A percentile compares a stretch with the other conserved stretches of the same genome.
Conservation (phyloP, 2,113 vertebrate species). For the Trochalopteron elliotii region DNA sequence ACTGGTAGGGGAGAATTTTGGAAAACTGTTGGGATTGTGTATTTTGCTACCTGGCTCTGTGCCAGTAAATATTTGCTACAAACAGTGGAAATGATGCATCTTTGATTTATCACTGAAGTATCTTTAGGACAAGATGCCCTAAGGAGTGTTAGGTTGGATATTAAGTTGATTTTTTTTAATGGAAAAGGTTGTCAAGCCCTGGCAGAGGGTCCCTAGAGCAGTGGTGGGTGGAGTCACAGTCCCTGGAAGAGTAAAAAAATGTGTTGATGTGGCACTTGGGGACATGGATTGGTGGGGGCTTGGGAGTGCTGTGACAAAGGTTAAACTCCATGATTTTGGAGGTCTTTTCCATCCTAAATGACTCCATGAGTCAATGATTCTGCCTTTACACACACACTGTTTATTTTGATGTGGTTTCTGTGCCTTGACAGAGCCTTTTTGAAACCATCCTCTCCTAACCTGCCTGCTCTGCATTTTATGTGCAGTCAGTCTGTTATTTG, state of each 20-base stretch:
- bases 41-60: not conserved
- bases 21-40: not conserved
- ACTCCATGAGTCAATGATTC: not conserved
- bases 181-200: not conserved
- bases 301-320: not conserved
- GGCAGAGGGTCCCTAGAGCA: not conserved
- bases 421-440: not conserved
- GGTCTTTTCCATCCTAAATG: not conserved
- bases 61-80: not conserved
- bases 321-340: not conserved
- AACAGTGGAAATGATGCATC: rapidly evolving
- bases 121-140: not conserved
- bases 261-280: not conserved
- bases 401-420: not conserved
- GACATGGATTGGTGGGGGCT: not conserved
- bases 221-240: not conserved
- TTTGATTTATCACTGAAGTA: not conserved
- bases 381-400: not conserved
- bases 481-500: not conserved
- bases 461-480: not conserved
- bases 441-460: not conserved
- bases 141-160: not conserved
- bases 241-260: not conserved
- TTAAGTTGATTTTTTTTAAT: not conserved
- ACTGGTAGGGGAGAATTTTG: not conserved